Base-by-base conservation (phyloP, 2,888 invertebrate genomes). In the Habroteleia sp. region DNA sequence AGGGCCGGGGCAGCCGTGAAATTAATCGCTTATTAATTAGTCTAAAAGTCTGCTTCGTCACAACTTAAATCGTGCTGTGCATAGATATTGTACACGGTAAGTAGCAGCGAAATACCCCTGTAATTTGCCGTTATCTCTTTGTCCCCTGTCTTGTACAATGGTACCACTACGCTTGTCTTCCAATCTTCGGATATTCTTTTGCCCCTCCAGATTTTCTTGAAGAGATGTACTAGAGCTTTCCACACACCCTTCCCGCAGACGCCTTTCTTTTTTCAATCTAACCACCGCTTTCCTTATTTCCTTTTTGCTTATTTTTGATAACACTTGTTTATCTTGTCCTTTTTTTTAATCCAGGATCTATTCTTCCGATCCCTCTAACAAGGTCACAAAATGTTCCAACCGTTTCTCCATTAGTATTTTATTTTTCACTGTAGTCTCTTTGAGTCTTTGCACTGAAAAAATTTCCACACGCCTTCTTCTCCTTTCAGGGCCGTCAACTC, bases 61-160 rank as follows among this genome's bases (percentile, higher is more conserved):
- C n/a, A n/a, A n/a, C n/a, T n/a, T n/a, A n/a, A n/a, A n/a, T n/a
- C n/a, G n/a, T n/a, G n/a, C 11, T 33, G 50, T 0, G 74, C 54
- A 11, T 79, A 78, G 20, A 79, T 58, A n/a, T 79, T 79, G 33
- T 79, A 80, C 1, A 42, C 58, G 0, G 69, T 58, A 8, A 44
- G 10, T 17, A 77, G 25, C 0, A 79, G 8, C 0, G 77, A 56
- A 6, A 77, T 75, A 0, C 76, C 69, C 29, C 76, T 73, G 8
- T 76, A 80, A 25, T 78, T 77, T 3, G 27, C 11, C 4, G 41
- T 29, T 1, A 31, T 23, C 0, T 77, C 41, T 10, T 8, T 20
- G 8, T 78, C 50, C 0, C 74, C 69, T 20, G n/a, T n/a, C n/a
- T 71, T 72, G 23, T 71, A 41, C 6, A 79, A 27, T 0, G 76